Conservation (phyloP, 2,797 vertebrate species). For the Petrocephalus sullivani region DNA sequence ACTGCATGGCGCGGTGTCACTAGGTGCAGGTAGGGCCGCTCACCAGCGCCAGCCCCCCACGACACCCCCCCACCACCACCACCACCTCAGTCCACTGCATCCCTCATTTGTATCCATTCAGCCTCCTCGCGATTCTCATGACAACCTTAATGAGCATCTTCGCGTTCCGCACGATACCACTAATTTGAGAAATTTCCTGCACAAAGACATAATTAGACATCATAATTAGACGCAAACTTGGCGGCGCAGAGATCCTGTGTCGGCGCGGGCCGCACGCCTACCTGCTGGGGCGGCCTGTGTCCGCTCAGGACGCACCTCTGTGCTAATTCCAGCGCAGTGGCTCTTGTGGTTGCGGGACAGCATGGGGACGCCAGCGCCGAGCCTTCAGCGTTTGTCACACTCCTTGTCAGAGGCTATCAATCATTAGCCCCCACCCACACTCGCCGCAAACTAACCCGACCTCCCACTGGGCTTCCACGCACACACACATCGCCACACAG, state of each 20-base stretch:
- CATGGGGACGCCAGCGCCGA: neutral
- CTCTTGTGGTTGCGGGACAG: conserved; percentile 42
- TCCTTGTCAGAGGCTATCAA: conserved; percentile 12
- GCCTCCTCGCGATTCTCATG: conserved; percentile 64
- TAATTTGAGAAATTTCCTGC: conserved; percentile 79
- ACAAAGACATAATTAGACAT: conserved; percentile 80
- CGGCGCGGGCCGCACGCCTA: conserved; percentile 74
- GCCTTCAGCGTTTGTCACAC: neutral
- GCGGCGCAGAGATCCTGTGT: conserved; percentile 68
- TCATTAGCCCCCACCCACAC: neutral
- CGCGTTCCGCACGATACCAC: conserved; percentile 70
- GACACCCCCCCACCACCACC: neutral
- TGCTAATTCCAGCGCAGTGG: conserved; percentile 52
- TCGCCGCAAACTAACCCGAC: conserved; percentile 11
- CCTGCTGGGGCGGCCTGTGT: conserved; percentile 67
- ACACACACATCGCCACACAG: conserved; percentile 32
- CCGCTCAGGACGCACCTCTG: conserved; percentile 62
- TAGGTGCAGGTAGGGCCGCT: neutral
- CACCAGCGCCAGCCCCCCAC: no score
- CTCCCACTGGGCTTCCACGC: conserved; percentile 50
- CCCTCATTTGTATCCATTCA: conserved; percentile 32
- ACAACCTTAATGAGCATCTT: conserved; percentile 73
- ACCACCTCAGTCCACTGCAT: neutral
- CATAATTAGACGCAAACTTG: conserved; percentile 75
- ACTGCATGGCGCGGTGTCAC: neutral